Evolutionary conservation across 2,797 vertebrate genomes (phyloP), one percentile per base, ranked within the genome.

Genomic region (Adrianichthys oophorus): DNA sequence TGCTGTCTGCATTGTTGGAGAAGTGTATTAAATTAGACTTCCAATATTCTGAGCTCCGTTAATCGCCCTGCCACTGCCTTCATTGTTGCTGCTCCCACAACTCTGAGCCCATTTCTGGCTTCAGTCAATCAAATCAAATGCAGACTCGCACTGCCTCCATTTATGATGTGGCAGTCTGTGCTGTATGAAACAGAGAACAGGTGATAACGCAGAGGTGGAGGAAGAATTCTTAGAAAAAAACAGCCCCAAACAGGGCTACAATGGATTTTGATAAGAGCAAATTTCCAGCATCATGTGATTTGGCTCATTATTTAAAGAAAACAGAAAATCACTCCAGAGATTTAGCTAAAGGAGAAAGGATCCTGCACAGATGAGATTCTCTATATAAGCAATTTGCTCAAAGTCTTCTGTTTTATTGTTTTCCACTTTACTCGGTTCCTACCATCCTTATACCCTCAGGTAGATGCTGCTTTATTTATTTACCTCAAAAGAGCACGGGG

Each of bases 401-500:
- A 79, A 85, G 66, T 74, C 72, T 48, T 71, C 24, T 59, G 57
- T 55, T 46, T 3, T 45, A 63, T 49, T 55, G 18, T 52, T 63
- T 67, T 78, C 73, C 77, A 73, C 67, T 70, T 70, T 75, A 48
- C 62, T 76, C 78, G 77, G 48, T 65, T 82, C 73, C 61, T 67
- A 48, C 76, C 85, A 81, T 82, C 76, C 78, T 52, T 45, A 59
- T 19, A 60, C 50, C 86, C 83, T 68, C 43, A 14, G 74, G 82
- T 83, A 82, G 59, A 59, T 7, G 41, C 59, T 76, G 72, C 65
- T 86, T 86, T 87, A 86, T 85, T 87, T 90, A 84, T 78, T 83
- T 62, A 74, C 70, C 65, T 65, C 76, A 82, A 70, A 73, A 61
- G 61, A 62, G 57, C 41, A 52, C 41, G 65, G 29, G 37, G 66